These are phyloP conservation scores for Drosophila truncata DNA, from an alignment of 1,140 invertebrate species.

Conservation along the genomic window DNA sequence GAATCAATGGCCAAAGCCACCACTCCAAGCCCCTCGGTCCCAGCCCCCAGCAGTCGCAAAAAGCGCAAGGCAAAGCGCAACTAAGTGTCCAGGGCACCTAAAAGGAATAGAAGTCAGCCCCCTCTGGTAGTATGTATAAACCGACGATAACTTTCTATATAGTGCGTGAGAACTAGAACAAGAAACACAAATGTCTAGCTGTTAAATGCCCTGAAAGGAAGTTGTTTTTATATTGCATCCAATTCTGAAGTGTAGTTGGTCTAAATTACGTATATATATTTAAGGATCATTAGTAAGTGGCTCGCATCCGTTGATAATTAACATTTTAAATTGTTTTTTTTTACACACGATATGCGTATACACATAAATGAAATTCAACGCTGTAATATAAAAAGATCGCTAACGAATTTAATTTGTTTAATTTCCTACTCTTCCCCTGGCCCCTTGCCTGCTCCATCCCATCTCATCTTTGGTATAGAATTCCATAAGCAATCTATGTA, in stretches of 20 bases:
- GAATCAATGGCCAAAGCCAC: slow-evolving; percentile 23
- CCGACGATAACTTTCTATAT: slow-evolving; percentile 43
- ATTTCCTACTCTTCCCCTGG: slow-evolving; percentile 28
- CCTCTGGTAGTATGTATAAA: slow-evolving; percentile 68
- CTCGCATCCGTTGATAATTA: slow-evolving; percentile 67
- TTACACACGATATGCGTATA: slow-evolving; percentile 47
- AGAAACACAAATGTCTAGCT: slow-evolving; percentile 55
- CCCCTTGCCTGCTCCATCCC: slow-evolving; percentile 19
- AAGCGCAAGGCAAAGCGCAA: slow-evolving; percentile 78
- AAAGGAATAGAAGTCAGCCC: slow-evolving; percentile 5
- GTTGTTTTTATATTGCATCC: slow-evolving; percentile 76
- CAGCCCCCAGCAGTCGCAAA: slow-evolving; percentile 63
- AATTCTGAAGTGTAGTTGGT: slow-evolving; percentile 64
- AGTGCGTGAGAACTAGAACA: slow-evolving; percentile 13
- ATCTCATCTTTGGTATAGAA: slow-evolving; percentile 54
- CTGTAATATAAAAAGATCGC: slow-evolving; percentile 79
- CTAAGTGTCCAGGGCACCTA: slow-evolving; percentile 34
- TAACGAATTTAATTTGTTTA: slow-evolving; percentile 79
- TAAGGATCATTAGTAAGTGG: slow-evolving; percentile 68
- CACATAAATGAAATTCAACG: slow-evolving; percentile 53
- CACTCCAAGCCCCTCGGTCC: slow-evolving; percentile 12
- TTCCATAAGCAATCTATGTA: slow-evolving; percentile 61
- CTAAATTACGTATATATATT: slow-evolving; percentile 58
- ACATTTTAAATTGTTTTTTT: slow-evolving; percentile 79
- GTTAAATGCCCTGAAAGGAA: slow-evolving; percentile 70